phyloP scores from a whole-genome alignment of 2,888 invertebrate species.

The Sylvicola cinctus region DNA sequence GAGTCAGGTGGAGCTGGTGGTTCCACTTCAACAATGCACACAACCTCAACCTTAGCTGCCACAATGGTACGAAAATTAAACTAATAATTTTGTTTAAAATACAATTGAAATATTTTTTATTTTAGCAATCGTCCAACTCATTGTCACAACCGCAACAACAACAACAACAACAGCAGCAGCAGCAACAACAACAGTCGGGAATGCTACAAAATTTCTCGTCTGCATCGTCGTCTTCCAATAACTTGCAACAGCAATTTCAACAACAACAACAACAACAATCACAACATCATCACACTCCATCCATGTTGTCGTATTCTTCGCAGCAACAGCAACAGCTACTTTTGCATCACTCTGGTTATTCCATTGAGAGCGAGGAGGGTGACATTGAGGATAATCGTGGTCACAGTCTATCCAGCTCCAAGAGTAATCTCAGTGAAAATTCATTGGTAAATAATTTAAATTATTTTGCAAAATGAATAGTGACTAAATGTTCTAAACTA shows the following conservation, averaged over 20 bases:
- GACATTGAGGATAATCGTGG: constrained; percentile 57
- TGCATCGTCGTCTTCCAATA: constrained; percentile 10
- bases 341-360: constrained; percentile 26
- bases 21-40: constrained; percentile 10
- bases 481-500: constrained; percentile 1
- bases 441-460: constrained; percentile 40
- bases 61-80: constrained; percentile 8
- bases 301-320: constrained; percentile 5
- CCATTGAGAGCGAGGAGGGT: constrained; percentile 48
- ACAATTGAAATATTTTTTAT: too few species aligned
- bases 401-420: constrained; percentile 58
- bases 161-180: too few species aligned
- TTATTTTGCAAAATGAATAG: constrained; percentile 2
- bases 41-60: constrained; percentile 9
- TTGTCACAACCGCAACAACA: constrained; percentile 10
- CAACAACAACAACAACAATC: constrained; percentile 8
- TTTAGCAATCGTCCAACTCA: constrained; percentile 11
- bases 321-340: constrained; percentile 14
- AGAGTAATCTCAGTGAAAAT: constrained; percentile 65
- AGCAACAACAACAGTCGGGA: too few species aligned
- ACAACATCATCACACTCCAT: constrained; percentile 5
- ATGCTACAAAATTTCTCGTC: constrained; percentile 10
- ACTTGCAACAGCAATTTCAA: constrained; percentile 10
- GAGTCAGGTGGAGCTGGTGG: constrained; percentile 34
- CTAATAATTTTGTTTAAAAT: background rate